Evolutionary conservation across 2,888 invertebrate genomes (phyloP).

Genomic region (Cryptocheilus praepositus): DNA sequence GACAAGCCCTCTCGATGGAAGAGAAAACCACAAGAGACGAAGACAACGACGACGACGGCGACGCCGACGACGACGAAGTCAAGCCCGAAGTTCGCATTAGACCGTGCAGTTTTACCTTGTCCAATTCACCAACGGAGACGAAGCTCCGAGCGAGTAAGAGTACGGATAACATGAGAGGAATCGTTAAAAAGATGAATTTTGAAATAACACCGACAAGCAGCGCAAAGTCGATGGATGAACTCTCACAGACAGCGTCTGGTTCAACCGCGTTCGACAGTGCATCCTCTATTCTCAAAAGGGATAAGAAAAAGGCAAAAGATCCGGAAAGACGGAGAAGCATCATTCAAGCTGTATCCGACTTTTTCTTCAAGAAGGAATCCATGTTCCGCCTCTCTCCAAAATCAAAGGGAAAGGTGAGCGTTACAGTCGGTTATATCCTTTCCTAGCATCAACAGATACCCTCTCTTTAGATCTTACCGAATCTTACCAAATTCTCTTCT

Average conservation of each 20-base stretch:
- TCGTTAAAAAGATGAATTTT: constrained; percentile 58
- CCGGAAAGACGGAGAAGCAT: constrained; percentile 87
- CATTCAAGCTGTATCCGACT: constrained; percentile 89
- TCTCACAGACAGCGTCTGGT: constrained; percentile 46
- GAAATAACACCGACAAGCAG: constrained; percentile 52
- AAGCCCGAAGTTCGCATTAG: constrained; percentile 54
- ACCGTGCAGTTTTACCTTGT: constrained; percentile 30
- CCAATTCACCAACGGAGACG: constrained; percentile 57
- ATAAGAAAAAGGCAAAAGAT: constrained; percentile 79
- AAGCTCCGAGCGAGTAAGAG: constrained; percentile 71
- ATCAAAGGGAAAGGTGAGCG: constrained; percentile 80
- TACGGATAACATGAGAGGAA: constrained; percentile 69
- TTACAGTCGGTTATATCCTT: not conserved
- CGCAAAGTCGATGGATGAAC: constrained; percentile 70
- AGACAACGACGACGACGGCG: constrained; percentile 54
- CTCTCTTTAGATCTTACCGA: too few relatives aligned
- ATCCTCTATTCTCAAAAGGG: constrained; percentile 59
- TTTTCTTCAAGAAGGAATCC: constrained; percentile 85
- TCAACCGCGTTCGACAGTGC: constrained; percentile 26
- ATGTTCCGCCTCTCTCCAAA: constrained; percentile 80
- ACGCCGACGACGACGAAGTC: constrained; percentile 56
- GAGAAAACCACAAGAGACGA: constrained; percentile 55
- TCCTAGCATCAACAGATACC: too few relatives aligned
- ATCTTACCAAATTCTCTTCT: too few relatives aligned
- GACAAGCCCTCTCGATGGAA: constrained; percentile 65